A percentile compares a stretch with the other conserved stretches of the same genome.
phyloP scores from a whole-genome alignment of 1,140 invertebrate species.

The Ostrea edulis region DNA sequence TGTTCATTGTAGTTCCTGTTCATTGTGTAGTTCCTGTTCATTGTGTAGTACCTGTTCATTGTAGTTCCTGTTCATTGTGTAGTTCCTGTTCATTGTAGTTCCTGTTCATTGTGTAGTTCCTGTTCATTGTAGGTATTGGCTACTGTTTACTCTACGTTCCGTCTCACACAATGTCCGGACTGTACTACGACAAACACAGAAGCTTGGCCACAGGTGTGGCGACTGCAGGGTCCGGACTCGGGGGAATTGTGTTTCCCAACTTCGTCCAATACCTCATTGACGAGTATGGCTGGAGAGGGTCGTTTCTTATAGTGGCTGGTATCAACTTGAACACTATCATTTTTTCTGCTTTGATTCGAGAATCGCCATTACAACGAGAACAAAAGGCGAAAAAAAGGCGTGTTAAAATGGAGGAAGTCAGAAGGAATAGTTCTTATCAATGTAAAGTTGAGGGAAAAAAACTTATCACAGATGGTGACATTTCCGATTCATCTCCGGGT shows the following conservation, averaged over 20 bases:
- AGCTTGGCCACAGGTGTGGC: constrained; percentile 94
- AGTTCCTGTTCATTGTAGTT: constrained; percentile 53
- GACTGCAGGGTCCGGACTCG: constrained; percentile 95
- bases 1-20: constrained; percentile 62
- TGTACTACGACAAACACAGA: constrained; percentile 94
- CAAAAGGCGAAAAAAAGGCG: constrained; percentile 29
- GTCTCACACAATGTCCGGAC: constrained; percentile 81
- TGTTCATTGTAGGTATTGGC: constrained; percentile 66
- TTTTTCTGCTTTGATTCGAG: constrained; percentile 63
- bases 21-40: not conserved
- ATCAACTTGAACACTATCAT: constrained; percentile 85
- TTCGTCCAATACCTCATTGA: constrained; percentile 85
- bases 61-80: too few species aligned
- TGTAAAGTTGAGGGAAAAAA: constrained; percentile 37
- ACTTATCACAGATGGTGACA: not conserved
- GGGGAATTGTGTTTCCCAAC: constrained; percentile 86
- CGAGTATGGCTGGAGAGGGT: constrained; percentile 86
- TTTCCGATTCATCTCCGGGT: not conserved
- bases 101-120: constrained; percentile 34
- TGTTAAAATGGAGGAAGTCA: not conserved
- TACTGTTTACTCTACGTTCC: constrained; percentile 71
- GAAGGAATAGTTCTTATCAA: not conserved
- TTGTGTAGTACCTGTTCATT: constrained; percentile 46
- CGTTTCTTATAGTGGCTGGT: constrained; percentile 92
- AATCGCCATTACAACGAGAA: constrained; percentile 53